Percentiles rank a stretch among this genome's conserved stretches.
phyloP scores from a whole-genome alignment of 2,113 vertebrate species.

The Macquaria australasica region DNA sequence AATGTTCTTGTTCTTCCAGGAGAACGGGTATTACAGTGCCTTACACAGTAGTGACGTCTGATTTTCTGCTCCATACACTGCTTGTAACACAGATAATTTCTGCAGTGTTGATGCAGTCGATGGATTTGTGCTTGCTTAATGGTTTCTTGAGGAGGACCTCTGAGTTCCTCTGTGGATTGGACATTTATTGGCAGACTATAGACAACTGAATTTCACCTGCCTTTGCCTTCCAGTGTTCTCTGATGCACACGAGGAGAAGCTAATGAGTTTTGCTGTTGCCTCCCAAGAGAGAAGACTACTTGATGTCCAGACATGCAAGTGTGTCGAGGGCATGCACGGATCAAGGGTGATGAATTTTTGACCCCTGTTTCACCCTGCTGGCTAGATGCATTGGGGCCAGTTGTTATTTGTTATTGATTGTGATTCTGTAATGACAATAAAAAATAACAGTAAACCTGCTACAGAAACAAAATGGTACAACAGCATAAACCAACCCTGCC shows the following conservation, averaged over 20 bases:
- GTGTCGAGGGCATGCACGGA: neutral
- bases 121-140: neutral
- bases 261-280: constrained; percentile 49
- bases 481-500: neutral
- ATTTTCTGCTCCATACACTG: constrained; percentile 2
- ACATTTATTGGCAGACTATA: constrained; percentile 39
- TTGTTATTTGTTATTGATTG: neutral
- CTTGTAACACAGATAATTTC: neutral
- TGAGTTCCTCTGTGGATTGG: neutral
- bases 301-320: neutral
- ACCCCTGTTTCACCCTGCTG: neutral
- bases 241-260: constrained; percentile 5
- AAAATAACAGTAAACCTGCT: neutral
- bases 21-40: neutral
- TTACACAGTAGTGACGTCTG: neutral
- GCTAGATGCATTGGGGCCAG: neutral
- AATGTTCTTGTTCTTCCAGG: neutral
- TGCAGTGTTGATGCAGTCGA: neutral
- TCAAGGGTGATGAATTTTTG: constrained; percentile 3
- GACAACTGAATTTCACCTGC: constrained; percentile 19
- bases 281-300: constrained; percentile 18
- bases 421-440: neutral
- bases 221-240: constrained; percentile 31
- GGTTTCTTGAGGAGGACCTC: constrained; percentile 1
- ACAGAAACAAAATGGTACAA: neutral